Conservation (phyloP, 2,888 invertebrate genomes). For the Drosophila neutralis region DNA sequence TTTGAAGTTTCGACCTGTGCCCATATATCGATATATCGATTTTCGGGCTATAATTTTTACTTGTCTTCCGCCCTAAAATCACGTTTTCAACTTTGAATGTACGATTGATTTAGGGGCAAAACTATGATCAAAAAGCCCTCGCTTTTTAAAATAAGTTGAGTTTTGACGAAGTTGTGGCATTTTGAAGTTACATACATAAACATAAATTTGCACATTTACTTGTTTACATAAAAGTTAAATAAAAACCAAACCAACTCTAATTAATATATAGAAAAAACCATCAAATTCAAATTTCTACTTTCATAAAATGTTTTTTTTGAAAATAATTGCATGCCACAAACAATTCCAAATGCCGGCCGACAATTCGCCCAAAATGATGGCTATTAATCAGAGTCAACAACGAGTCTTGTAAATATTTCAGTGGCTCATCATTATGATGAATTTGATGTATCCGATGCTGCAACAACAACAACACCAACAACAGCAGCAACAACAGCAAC, state of each 20-base stretch:
- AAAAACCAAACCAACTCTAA: not conserved
- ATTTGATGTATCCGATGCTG: conserved; percentile 36
- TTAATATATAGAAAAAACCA: not conserved
- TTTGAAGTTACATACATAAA: too few relatives aligned
- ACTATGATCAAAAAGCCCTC: too few relatives aligned
- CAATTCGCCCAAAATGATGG: conserved; percentile 20
- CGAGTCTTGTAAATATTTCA: conserved; percentile 40
- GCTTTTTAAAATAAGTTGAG: too few relatives aligned
- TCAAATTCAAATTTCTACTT: not conserved
- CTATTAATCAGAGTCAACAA: conserved; percentile 35
- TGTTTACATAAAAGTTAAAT: not conserved
- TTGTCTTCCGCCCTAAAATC: too few relatives aligned
- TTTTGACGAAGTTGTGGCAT: too few relatives aligned
- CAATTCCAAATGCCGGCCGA: conserved; percentile 4
- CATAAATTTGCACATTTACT: not conserved
- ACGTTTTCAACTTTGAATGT: too few relatives aligned
- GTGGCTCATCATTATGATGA: conserved; percentile 43
- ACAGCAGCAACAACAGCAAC: not conserved
- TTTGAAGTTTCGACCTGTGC: too few relatives aligned
- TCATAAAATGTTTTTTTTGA: not conserved
- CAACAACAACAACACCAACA: conserved; percentile 1
- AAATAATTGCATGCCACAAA: not conserved
- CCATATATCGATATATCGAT: too few relatives aligned
- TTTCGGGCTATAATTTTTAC: too few relatives aligned
- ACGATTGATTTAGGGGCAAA: too few relatives aligned